Conservation (phyloP, 2,113 vertebrate genomes). For the Dromaius novaehollandiae region DNA sequence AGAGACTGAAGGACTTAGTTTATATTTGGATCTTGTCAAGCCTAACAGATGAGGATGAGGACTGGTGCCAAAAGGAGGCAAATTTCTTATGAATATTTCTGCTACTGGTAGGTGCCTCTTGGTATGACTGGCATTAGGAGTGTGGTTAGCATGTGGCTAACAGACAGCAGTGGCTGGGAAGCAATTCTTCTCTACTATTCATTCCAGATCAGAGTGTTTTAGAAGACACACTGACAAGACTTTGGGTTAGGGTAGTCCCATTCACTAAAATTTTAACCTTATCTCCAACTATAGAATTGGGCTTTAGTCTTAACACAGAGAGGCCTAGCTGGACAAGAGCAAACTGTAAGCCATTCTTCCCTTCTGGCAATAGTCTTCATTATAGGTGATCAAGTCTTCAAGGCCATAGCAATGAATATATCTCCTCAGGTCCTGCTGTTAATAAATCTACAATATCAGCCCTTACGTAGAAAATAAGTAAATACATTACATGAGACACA, state of each 20-base stretch:
- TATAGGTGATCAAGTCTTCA: background rate
- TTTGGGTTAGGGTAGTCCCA: background rate
- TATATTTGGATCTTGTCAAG: background rate
- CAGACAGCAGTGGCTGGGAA: background rate
- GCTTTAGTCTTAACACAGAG: background rate
- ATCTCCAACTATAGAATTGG: background rate
- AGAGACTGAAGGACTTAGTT: background rate
- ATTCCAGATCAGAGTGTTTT: background rate
- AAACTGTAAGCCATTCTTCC: background rate
- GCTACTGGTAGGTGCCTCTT: background rate
- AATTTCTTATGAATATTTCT: background rate
- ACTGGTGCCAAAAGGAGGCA: background rate
- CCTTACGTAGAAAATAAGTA: background rate
- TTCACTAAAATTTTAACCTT: background rate
- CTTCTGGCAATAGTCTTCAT: background rate
- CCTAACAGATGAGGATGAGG: background rate
- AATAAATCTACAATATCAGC: background rate
- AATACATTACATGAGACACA: background rate
- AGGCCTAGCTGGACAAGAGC: background rate
- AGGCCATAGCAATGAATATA: background rate
- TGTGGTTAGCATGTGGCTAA: background rate
- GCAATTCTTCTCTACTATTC: background rate
- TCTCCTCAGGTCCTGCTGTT: background rate
- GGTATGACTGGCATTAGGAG: background rate
- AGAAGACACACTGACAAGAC: background rate